Conservation (phyloP, 2,888 invertebrate genomes). For the Xestia sexstrigata region DNA sequence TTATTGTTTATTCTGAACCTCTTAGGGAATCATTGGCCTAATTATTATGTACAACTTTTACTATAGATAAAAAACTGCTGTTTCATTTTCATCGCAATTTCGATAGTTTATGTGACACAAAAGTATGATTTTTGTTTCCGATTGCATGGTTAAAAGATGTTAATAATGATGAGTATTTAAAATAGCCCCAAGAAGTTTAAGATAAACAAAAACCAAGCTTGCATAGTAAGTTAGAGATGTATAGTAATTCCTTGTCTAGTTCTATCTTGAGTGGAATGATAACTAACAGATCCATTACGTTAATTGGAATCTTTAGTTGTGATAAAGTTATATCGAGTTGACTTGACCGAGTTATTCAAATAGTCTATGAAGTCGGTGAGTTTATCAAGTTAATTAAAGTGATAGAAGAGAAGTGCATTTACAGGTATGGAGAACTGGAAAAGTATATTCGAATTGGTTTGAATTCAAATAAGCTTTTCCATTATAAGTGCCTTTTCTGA, state of each 20-base stretch:
- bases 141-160: accelerated
- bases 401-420: neutral
- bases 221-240: neutral
- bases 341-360: slow-evolving; percentile 12
- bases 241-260: neutral
- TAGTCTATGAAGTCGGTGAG: neutral
- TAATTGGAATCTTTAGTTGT: slow-evolving; percentile 28
- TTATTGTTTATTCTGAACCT: neutral
- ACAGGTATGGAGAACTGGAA: neutral
- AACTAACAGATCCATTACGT: slow-evolving; percentile 9
- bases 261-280: slow-evolving; percentile 4
- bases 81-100: neutral
- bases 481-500: neutral
- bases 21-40: neutral
- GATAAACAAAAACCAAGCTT: neutral
- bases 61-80: neutral
- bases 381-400: slow-evolving; percentile 2
- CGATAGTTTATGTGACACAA: neutral
- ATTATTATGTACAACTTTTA: neutral
- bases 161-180: neutral
- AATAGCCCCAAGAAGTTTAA: neutral
- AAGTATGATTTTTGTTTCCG: neutral
- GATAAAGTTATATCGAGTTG: slow-evolving; percentile 11
- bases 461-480: neutral
- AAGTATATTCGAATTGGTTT: neutral